Evolutionary conservation across 2,888 invertebrate genomes (phyloP).

Genomic region (Carabus problematicus): DNA sequence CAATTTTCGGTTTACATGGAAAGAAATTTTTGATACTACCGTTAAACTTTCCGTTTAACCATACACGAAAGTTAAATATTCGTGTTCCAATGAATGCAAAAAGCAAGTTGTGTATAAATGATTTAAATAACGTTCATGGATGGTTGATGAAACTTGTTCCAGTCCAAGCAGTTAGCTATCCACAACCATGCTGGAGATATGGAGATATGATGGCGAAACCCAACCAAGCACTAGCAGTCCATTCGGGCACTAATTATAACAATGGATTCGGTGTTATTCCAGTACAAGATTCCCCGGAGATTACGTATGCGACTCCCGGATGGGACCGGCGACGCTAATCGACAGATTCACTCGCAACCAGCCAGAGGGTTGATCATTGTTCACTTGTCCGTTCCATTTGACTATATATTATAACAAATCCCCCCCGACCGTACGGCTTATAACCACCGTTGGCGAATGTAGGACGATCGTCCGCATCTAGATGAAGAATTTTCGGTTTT

Average conservation of each 20-base stretch:
- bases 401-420: conserved; percentile 34
- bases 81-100: too few species aligned
- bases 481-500: conserved; percentile 2
- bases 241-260: conserved; percentile 33
- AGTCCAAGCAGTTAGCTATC: too few species aligned
- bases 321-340: conserved; percentile 14
- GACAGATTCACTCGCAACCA: neutral
- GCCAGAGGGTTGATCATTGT: conserved; percentile 33
- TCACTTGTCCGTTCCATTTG: conserved; percentile 40
- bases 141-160: too few species aligned
- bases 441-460: neutral
- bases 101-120: too few species aligned
- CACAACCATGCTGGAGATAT: too few species aligned
- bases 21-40: too few species aligned
- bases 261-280: conserved; percentile 37
- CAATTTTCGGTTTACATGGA: too few species aligned
- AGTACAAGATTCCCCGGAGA: conserved; percentile 37
- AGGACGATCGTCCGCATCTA: conserved; percentile 15
- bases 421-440: conserved; percentile 20
- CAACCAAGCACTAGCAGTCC: neutral
- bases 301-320: conserved; percentile 17
- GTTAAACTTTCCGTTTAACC: too few species aligned
- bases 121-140: too few species aligned
- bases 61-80: too few species aligned
- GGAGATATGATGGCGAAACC: too few species aligned